Conservation (phyloP, 37 sponge, comb jelly and placozoan species). For the Chondrilla cf. caribensis region DNA sequence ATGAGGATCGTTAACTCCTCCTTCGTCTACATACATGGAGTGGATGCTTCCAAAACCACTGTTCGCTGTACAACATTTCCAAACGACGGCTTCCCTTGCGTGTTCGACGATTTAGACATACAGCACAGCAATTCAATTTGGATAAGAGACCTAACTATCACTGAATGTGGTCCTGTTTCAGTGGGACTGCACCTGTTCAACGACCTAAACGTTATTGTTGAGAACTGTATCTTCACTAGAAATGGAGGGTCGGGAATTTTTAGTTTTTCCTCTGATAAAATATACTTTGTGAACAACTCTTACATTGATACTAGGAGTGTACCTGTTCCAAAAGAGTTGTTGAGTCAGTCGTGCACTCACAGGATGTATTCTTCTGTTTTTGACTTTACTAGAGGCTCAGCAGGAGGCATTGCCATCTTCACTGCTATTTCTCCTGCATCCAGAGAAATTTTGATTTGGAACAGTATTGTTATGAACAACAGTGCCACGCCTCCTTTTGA, state of each 20-base stretch:
- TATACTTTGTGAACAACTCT: conserved; percentile 1
- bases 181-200: conserved; percentile 44
- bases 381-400: background rate
- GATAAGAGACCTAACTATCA: conserved; percentile 45
- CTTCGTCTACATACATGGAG: conserved; percentile 35
- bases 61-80: conserved; percentile 35
- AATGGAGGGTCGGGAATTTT: background rate
- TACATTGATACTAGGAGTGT: background rate
- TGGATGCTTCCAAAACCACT: conserved; percentile 23
- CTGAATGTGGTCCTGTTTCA: conserved; percentile 51
- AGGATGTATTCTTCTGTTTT: background rate
- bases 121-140: background rate
- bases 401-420: background rate
- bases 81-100: background rate
- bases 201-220: conserved; percentile 22
- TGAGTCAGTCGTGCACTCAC: background rate
- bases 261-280: background rate
- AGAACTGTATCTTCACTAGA: conserved; percentile 47
- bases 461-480: conserved; percentile 48
- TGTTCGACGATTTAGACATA: conserved; percentile 39
- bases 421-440: background rate
- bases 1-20: background rate
- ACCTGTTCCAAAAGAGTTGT: background rate
- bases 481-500: conserved; percentile 25
- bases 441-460: conserved; percentile 7